Evolutionary conservation across 1,140 invertebrate species (phyloP).

Genomic region (Drosophila melanica): DNA sequence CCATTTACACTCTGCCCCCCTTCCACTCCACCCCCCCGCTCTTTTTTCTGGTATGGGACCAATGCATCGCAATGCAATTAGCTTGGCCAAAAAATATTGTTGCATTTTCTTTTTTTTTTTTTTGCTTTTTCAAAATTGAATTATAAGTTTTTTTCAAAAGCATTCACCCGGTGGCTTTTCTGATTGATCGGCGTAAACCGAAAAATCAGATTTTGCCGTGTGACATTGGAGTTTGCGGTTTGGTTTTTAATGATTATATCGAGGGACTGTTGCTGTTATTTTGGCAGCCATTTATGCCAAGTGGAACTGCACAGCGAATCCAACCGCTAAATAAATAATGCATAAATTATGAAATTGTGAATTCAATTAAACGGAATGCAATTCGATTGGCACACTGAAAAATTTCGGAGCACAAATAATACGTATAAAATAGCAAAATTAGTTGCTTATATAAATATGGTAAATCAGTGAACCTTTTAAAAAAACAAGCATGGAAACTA

Average conservation of each 20-base stretch:
- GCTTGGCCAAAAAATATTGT: slow-evolving; percentile 16
- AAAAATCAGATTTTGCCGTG: slow-evolving; percentile 22
- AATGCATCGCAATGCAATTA: slow-evolving; percentile 23
- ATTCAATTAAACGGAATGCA: slow-evolving; percentile 46
- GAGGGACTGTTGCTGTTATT: slow-evolving; percentile 2
- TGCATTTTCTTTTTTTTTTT: slow-evolving; percentile 2
- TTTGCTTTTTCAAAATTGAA: slow-evolving; percentile 15
- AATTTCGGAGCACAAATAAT: slow-evolving; percentile 38
- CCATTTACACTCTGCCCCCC: slow-evolving; percentile 12
- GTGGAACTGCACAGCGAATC: slow-evolving; percentile 53
- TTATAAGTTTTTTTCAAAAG: slow-evolving; percentile 27
- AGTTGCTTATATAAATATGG: slow-evolving; percentile 71
- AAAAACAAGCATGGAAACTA: slow-evolving; percentile 5
- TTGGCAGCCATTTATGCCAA: slow-evolving; percentile 38
- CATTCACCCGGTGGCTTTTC: slow-evolving; percentile 46
- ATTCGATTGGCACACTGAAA: slow-evolving; percentile 9
- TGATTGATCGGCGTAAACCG: slow-evolving; percentile 55
- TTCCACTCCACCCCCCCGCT: neutral
- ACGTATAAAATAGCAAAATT: slow-evolving; percentile 61
- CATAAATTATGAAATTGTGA: slow-evolving; percentile 53
- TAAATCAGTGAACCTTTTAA: slow-evolving; percentile 52
- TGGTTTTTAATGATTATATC: slow-evolving; percentile 66
- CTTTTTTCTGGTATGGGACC: too few relatives aligned
- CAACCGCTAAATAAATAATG: slow-evolving; percentile 80
- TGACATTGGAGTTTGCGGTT: slow-evolving; percentile 66